A percentile compares a stretch with the other conserved stretches of the same genome.
These are phyloP conservation scores for Corythornis madagascariensis DNA, from an alignment of 2,113 vertebrate species.

Conservation along the genomic window DNA sequence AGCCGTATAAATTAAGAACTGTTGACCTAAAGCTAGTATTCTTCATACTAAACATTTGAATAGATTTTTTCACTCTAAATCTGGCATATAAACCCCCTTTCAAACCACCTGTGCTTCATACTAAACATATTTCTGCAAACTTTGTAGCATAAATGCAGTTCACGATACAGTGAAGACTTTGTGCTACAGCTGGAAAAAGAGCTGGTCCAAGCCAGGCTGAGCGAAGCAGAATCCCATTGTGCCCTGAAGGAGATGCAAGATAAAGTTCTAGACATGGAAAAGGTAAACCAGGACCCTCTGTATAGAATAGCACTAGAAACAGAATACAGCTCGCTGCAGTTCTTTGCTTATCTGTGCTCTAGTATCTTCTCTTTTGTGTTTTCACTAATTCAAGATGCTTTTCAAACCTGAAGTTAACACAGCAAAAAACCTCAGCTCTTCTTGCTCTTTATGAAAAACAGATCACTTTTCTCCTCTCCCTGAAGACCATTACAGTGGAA, in stretches of 20 bases:
- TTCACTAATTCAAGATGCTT: background rate
- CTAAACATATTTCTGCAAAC: slow-evolving; percentile 71
- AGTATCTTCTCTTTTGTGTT: background rate
- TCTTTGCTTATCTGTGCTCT: background rate
- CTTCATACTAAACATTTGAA: background rate
- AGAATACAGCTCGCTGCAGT: background rate
- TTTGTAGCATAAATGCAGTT: slow-evolving; percentile 86
- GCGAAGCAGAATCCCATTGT: slow-evolving; percentile 96
- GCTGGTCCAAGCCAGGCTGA: slow-evolving; percentile 92
- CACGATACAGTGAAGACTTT: slow-evolving; percentile 91
- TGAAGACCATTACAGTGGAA: background rate
- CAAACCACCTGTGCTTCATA: background rate
- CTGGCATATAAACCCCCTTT: background rate
- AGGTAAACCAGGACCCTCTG: slow-evolving; percentile 75
- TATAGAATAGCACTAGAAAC: background rate
- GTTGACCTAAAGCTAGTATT: background rate
- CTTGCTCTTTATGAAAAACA: background rate
- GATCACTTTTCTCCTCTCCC: background rate
- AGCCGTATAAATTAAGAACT: background rate
- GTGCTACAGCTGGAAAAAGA: slow-evolving; percentile 95
- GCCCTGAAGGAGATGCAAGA: slow-evolving; percentile 99
- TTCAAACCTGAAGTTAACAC: background rate
- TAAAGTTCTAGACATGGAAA: slow-evolving; percentile 96
- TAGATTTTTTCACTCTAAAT: background rate
- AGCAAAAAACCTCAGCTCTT: background rate